Evolutionary conservation across 2,797 vertebrate genomes (phyloP), one percentile per base, ranked within the genome.

Genomic region (Helarctos malayanus): DNA sequence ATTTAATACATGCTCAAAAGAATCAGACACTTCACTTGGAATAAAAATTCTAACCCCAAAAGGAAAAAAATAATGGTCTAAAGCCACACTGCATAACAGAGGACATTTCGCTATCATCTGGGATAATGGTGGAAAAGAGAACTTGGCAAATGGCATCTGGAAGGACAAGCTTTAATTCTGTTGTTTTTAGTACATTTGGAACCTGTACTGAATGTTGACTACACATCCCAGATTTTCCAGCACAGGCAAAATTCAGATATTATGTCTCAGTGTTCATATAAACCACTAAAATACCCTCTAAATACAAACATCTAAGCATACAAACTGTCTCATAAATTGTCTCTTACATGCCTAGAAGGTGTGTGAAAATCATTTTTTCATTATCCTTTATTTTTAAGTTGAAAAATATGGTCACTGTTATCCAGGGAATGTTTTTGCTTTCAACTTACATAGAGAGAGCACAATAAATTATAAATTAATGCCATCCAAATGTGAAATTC

Each of bases 361-460:
- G 1, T 82, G 21, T 76, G 23, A 75, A 86, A 85, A 71, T 82
- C 32, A 61, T 49, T 52, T 85, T 47, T 45, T 81, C 45, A 86
- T 73, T 95, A 81, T 61, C 13, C 9, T 59, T 81, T 81, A 68
- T 56, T 82, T 95, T 65, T 11, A 87, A 49, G 29, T 91, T 82
- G 29, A 96, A 86, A 59, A 71, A 63, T 59, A 82, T 56, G 71
- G 23, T 57, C 76, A 73, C 16, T 65, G 38, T 45, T 79, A 92
- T 47, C 15, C 1, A 91, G n/a, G 32, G 38, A 83, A 59, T 65
- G 7, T 38, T 89, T 91, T 63, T 19, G 27, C 78, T 56, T 68
- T 78, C n/a, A 69, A 52, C 7, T 8, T 45, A 14, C n/a, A 29
- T 71, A 71, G 12, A 41, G 90, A 76, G 59, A 92, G 82, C 82